phyloP scores from a whole-genome alignment of 1,140 invertebrate species.

The Tetragonula clypearis region DNA sequence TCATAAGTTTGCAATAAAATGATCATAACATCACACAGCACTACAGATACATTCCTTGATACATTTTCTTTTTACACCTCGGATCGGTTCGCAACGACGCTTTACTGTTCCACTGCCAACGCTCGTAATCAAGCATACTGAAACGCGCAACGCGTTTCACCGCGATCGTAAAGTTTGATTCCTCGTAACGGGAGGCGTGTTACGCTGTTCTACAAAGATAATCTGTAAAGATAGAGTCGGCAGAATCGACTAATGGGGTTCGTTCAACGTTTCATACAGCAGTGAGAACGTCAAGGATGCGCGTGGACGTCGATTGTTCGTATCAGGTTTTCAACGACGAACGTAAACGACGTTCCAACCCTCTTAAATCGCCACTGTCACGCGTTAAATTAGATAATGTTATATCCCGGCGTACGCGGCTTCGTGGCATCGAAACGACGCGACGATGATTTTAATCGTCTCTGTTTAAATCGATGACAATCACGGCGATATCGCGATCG shows the following conservation, averaged over 20 bases:
- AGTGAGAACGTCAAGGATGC: slow-evolving; percentile 22
- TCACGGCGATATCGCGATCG: neutral
- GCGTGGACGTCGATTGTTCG: no score
- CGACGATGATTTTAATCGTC: neutral
- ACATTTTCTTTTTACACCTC: no score
- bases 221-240: neutral
- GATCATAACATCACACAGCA: no score
- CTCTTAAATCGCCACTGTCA: neutral
- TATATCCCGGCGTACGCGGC: neutral
- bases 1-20: no score
- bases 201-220: slow-evolving; percentile 23
- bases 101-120: neutral
- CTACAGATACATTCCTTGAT: no score
- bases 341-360: slow-evolving; percentile 5
- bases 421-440: neutral
- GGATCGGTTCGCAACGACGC: neutral
- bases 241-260: slow-evolving; percentile 6
- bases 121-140: neutral
- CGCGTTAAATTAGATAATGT: slow-evolving; percentile 4
- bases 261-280: slow-evolving; percentile 10
- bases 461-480: neutral
- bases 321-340: neutral
- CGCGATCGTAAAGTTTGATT: slow-evolving; percentile 13
- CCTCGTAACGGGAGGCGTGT: slow-evolving; percentile 16
- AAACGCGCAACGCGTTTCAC: neutral